phyloP scores from a whole-genome alignment of 2,797 vertebrate genomes.

The Oryzias sinensis region DNA sequence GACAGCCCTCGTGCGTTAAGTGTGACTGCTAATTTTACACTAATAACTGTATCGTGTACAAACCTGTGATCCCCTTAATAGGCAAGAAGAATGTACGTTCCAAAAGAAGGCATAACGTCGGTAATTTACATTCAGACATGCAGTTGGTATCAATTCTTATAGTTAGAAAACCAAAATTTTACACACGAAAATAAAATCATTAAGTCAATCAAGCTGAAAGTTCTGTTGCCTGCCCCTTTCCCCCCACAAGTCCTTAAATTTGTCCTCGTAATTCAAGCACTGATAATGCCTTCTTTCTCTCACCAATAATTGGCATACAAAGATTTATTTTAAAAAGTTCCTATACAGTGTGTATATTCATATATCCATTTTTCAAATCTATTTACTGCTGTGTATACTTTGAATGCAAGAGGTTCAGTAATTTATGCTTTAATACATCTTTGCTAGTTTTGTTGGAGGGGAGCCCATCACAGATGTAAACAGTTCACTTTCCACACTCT shows the following conservation, averaged over 20 bases:
- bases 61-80: conserved; percentile 33
- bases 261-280: conserved; percentile 34
- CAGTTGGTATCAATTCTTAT: conserved; percentile 54
- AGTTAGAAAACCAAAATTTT: conserved; percentile 33
- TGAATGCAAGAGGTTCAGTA: conserved; percentile 62
- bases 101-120: conserved; percentile 44
- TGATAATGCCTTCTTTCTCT: conserved; percentile 34
- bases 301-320: conserved; percentile 68
- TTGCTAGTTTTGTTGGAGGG: conserved; percentile 30
- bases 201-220: conserved; percentile 37
- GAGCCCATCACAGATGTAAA: conserved; percentile 30
- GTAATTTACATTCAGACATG: conserved; percentile 71
- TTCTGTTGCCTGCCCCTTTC: conserved; percentile 39
- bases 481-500: conserved; percentile 21
- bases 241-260: conserved; percentile 34
- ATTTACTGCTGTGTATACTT: conserved; percentile 67
- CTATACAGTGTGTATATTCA: conserved; percentile 40
- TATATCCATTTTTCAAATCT: conserved; percentile 70
- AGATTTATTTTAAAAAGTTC: conserved; percentile 73
- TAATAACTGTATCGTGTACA: conserved; percentile 44
- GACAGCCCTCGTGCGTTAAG: conserved; percentile 19
- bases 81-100: conserved; percentile 40
- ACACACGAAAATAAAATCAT: conserved; percentile 1
- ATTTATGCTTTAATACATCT: conserved; percentile 52
- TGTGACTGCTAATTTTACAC: conserved; percentile 40